A percentile compares a stretch with the other conserved stretches of the same genome.
These are phyloP conservation scores for Odontocerum albicorne DNA, from an alignment of 2,888 invertebrate genomes.

Conservation along the genomic window DNA sequence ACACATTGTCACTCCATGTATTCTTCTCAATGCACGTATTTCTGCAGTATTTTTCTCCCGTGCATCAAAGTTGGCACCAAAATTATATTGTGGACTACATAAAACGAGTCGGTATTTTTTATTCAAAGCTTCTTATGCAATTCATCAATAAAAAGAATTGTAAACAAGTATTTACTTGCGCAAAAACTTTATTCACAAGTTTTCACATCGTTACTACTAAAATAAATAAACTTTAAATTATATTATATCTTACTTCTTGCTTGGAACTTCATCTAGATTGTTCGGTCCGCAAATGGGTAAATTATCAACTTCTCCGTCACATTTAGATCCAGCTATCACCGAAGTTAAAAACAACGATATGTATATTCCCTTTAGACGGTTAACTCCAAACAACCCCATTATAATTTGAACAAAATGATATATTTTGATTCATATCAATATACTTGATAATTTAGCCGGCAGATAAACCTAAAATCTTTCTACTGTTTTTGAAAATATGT, in stretches of 20 bases:
- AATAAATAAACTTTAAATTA: too few species aligned
- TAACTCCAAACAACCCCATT: conserved; percentile 28
- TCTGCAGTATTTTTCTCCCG: too few species aligned
- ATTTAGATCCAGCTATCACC: conserved; percentile 11
- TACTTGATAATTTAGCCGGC: conserved; percentile 18
- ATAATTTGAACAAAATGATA: conserved; percentile 14
- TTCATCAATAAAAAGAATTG: too few species aligned
- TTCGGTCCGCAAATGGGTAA: conserved; percentile 28
- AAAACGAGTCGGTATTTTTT: too few species aligned
- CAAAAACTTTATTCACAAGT: too few species aligned
- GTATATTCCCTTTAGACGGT: conserved; percentile 12
- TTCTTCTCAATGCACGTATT: too few species aligned
- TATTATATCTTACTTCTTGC: conserved; percentile 33
- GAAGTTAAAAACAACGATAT: conserved; percentile 19
- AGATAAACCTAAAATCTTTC: conserved; percentile 7
- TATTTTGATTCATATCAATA: conserved; percentile 26
- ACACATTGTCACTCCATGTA: too few species aligned
- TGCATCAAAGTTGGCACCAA: too few species aligned
- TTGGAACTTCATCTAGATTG: conserved; percentile 15
- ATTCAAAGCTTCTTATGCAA: too few species aligned
- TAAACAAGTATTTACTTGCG: too few species aligned
- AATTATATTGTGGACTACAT: too few species aligned
- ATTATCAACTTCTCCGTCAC: conserved; percentile 21
- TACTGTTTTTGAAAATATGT: background rate
- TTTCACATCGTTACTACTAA: too few species aligned